A percentile compares a stretch with the other conserved stretches of the same genome.
Evolutionary conservation across 2,888 invertebrate genomes (phyloP).

Genomic region (Ecliptopera silaceata): DNA sequence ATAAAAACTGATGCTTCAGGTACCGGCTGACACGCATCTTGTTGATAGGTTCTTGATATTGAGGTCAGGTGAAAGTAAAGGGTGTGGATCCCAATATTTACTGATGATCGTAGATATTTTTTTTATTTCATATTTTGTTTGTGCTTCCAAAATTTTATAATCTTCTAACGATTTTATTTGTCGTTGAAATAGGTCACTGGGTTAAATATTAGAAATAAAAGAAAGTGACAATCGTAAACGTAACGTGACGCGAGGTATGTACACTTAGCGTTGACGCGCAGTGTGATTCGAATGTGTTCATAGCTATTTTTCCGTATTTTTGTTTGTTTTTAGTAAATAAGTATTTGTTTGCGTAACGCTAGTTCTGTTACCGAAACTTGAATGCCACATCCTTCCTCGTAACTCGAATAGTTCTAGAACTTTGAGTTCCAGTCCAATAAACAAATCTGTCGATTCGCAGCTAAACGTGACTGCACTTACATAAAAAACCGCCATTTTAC

Average conservation of each 20-base stretch:
- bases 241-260: too few relatives aligned
- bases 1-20: not conserved
- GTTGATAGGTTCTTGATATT: not conserved
- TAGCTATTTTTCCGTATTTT: too few relatives aligned
- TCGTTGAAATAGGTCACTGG: too few relatives aligned
- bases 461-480: constrained; percentile 31
- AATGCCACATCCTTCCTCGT: constrained; percentile 24
- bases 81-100: too few relatives aligned
- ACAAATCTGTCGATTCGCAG: constrained; percentile 45
- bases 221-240: too few relatives aligned
- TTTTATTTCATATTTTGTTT: too few relatives aligned
- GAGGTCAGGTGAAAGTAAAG: not conserved
- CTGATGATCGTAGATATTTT: too few relatives aligned
- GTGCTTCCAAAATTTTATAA: too few relatives aligned
- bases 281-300: too few relatives aligned
- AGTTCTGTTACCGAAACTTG: constrained; percentile 10
- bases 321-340: not conserved
- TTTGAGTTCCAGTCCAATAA: constrained; percentile 37
- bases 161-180: too few relatives aligned
- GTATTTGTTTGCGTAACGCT: not conserved
- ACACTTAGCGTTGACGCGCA: too few relatives aligned
- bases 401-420: constrained; percentile 22
- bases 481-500: constrained; percentile 1
- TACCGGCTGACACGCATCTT: not conserved
- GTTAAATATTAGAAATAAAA: too few relatives aligned